phyloP scores from a whole-genome alignment of 2,888 invertebrate species.

The Clostera curtula region DNA sequence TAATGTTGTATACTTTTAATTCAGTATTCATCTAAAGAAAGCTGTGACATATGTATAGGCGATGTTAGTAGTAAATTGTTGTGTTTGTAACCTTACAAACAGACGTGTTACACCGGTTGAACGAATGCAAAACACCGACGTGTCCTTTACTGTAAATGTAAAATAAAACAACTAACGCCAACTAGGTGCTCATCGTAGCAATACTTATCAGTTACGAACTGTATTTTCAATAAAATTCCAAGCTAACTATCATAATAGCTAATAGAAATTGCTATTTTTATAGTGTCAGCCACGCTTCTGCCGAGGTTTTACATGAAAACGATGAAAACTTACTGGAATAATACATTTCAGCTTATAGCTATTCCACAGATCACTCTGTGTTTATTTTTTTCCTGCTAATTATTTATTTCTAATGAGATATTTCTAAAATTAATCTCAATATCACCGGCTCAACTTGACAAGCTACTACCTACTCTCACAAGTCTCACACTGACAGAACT shows the following conservation, averaged over 20 bases:
- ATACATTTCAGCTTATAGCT: conserved; percentile 31
- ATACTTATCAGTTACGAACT: too few relatives aligned
- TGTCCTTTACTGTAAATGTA: conserved; percentile 32
- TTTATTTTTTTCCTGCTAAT: conserved; percentile 12
- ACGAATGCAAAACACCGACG: conserved; percentile 38
- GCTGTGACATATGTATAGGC: not conserved
- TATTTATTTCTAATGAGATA: conserved; percentile 14
- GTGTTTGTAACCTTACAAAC: conserved; percentile 1
- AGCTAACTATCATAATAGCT: too few relatives aligned
- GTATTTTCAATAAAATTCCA: too few relatives aligned
- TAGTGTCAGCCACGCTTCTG: conserved; percentile 14
- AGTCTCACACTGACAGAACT: conserved; percentile 46
- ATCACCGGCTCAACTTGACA: conserved; percentile 30
- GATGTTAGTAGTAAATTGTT: not conserved
- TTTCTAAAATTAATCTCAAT: conserved; percentile 7
- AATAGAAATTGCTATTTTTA: too few relatives aligned
- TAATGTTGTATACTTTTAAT: conserved; percentile 4
- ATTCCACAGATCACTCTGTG: conserved; percentile 21
- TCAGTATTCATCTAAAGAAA: conserved; percentile 5
- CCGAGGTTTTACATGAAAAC: conserved; percentile 9
- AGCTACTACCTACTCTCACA: too few relatives aligned
- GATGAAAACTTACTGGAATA: conserved; percentile 35
- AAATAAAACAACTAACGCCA: not conserved
- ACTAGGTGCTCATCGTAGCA: too few relatives aligned
- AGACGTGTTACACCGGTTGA: conserved; percentile 6